These are phyloP conservation scores for Fistularia tabacaria DNA, from an alignment of 2,797 vertebrate species.

Conservation along the genomic window DNA sequence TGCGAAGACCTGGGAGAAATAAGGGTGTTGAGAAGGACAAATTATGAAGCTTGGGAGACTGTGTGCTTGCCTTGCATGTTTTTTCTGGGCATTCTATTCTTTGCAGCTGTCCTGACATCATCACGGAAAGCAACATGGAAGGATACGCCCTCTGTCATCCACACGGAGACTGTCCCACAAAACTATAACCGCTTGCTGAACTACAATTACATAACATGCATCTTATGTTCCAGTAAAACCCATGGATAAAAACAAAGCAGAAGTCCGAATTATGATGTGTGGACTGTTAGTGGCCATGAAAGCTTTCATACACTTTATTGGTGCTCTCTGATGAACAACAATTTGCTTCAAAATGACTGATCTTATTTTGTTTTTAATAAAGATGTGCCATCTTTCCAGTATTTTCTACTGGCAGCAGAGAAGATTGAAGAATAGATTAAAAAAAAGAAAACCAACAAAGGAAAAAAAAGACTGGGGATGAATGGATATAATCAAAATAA, in stretches of 20 bases:
- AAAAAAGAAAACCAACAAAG: too few species aligned
- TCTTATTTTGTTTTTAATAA: too few species aligned
- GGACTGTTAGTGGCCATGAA: conserved; percentile 1
- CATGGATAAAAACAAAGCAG: conserved; percentile 11
- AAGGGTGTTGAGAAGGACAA: too few species aligned
- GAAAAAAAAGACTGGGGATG: too few species aligned
- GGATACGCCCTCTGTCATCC: conserved; percentile 21
- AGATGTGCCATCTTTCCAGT: too few species aligned
- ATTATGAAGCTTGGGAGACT: not conserved
- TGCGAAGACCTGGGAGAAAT: too few species aligned
- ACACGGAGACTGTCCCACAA: conserved; percentile 17
- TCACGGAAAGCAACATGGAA: conserved; percentile 14
- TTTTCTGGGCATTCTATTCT: not conserved
- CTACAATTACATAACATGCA: conserved; percentile 26
- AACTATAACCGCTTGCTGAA: conserved; percentile 16
- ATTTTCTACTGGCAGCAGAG: too few species aligned
- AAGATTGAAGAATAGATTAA: too few species aligned
- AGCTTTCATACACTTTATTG: not conserved
- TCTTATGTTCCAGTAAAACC: conserved; percentile 23
- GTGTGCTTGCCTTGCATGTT: too few species aligned
- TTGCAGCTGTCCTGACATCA: conserved; percentile 59
- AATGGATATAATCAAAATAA: too few species aligned
- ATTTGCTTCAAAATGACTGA: not conserved
- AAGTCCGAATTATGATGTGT: conserved; percentile 9
- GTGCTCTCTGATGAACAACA: not conserved